Evolutionary conservation across 2,797 vertebrate species (phyloP).

Genomic region (Buphagus erythrorhynchus): DNA sequence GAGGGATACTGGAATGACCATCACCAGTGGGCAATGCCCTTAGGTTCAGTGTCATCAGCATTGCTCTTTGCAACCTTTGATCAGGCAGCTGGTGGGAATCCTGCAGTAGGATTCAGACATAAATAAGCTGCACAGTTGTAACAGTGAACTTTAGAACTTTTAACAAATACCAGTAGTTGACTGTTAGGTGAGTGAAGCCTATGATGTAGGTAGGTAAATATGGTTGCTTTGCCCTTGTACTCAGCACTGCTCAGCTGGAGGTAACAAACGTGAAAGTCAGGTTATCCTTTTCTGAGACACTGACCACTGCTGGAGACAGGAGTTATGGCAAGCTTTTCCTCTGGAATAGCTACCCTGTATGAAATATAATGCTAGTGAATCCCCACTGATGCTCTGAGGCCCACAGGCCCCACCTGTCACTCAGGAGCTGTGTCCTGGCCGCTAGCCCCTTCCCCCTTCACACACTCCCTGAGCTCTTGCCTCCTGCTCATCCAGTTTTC

Average conservation of each 20-base stretch:
- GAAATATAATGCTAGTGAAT: background rate
- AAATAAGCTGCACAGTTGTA: background rate
- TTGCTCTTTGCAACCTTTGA: background rate
- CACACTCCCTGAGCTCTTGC: background rate
- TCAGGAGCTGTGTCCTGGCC: background rate
- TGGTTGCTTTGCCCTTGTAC: background rate
- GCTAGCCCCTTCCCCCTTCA: background rate
- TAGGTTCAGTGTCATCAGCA: background rate
- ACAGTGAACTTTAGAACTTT: background rate
- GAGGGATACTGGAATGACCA: background rate
- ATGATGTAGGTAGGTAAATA: background rate
- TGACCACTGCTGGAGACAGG: background rate
- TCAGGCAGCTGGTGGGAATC: background rate
- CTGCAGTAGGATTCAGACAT: background rate
- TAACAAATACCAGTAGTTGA: background rate
- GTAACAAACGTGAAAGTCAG: background rate
- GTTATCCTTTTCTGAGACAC: background rate
- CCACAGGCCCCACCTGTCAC: background rate
- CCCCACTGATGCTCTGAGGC: background rate
- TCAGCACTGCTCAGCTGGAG: background rate
- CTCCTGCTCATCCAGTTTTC: background rate
- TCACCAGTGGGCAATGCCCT: background rate
- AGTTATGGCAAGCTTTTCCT: background rate
- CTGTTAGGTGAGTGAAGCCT: background rate
- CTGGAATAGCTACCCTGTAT: background rate